Percentiles rank a stretch among this genome's conserved stretches.
phyloP scores from a whole-genome alignment of 2,888 invertebrate species.

The Podotricha telesiphe region DNA sequence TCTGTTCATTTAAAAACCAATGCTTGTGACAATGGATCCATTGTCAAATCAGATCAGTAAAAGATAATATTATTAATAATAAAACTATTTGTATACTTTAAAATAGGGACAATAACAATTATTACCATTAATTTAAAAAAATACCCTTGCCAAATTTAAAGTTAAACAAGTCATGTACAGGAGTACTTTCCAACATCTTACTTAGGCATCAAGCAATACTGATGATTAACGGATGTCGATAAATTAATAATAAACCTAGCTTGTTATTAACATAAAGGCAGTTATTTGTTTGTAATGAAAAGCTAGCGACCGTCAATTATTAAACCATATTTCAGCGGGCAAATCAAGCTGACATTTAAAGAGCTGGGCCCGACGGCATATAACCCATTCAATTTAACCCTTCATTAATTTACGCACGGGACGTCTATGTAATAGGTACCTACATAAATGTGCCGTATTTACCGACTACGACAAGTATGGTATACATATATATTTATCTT shows the following conservation, averaged over 20 bases:
- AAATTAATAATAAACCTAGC: slow-evolving; percentile 17
- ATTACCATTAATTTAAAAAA: no score
- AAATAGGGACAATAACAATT: no score
- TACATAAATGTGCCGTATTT: neutral
- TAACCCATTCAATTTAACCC: slow-evolving; percentile 33
- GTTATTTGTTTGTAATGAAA: slow-evolving; percentile 37
- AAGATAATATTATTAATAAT: no score
- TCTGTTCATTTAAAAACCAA: no score
- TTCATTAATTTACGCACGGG: slow-evolving; percentile 27
- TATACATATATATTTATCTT: no score
- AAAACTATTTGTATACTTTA: no score
- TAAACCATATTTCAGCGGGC: slow-evolving; percentile 34
- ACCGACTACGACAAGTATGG: neutral
- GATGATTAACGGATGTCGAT: neutral
- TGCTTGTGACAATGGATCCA: no score
- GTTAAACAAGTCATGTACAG: no score
- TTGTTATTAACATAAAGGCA: slow-evolving; percentile 28
- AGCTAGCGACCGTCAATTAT: slow-evolving; percentile 36
- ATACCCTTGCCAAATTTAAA: no score
- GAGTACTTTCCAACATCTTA: neutral
- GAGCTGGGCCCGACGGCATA: slow-evolving; percentile 32
- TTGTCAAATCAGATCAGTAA: no score
- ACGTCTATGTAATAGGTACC: slow-evolving; percentile 18
- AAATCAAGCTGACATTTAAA: slow-evolving; percentile 40
- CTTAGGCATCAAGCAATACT: neutral